phyloP scores from a whole-genome alignment of 2,113 vertebrate species.

The Ammodytes dubius region DNA sequence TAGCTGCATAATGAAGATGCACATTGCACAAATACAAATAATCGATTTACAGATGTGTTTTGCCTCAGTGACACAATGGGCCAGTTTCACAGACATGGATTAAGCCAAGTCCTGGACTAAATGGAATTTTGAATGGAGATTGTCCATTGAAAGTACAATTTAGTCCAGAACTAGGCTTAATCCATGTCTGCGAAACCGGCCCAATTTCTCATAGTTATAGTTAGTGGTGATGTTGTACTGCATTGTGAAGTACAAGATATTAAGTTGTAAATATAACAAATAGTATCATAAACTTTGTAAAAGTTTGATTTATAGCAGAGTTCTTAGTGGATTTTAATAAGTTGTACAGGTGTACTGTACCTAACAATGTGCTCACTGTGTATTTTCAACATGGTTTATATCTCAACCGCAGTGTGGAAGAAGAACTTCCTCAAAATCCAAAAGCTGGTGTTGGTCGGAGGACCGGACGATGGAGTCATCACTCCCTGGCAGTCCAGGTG shows the following conservation, averaged over 20 bases:
- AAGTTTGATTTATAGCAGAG: not conserved
- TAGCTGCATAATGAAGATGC: not conserved
- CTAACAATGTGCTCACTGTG: not conserved
- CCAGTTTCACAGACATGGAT: not conserved
- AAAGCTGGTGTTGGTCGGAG: slow-evolving; percentile 90
- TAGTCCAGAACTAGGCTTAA: too few species aligned
- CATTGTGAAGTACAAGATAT: too few species aligned
- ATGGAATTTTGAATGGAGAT: too few species aligned
- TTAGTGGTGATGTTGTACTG: too few species aligned
- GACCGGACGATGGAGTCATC: slow-evolving; percentile 93
- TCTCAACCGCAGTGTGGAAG: slow-evolving; percentile 87
- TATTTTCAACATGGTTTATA: not conserved
- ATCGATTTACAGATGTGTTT: not conserved
- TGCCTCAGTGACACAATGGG: not conserved
- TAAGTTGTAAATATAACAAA: too few species aligned
- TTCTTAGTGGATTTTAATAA: not conserved
- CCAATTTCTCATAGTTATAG: too few species aligned
- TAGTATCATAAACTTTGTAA: not conserved
- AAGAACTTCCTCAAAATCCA: slow-evolving; percentile 90
- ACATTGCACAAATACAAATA: not conserved
- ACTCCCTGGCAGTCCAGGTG: slow-evolving; percentile 95
- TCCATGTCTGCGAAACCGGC: too few species aligned
- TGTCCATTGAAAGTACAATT: too few species aligned
- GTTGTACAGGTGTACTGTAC: not conserved
- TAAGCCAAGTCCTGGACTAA: too few species aligned